phyloP scores from a whole-genome alignment of 2,888 invertebrate genomes.

The Azorinus chamasolen region DNA sequence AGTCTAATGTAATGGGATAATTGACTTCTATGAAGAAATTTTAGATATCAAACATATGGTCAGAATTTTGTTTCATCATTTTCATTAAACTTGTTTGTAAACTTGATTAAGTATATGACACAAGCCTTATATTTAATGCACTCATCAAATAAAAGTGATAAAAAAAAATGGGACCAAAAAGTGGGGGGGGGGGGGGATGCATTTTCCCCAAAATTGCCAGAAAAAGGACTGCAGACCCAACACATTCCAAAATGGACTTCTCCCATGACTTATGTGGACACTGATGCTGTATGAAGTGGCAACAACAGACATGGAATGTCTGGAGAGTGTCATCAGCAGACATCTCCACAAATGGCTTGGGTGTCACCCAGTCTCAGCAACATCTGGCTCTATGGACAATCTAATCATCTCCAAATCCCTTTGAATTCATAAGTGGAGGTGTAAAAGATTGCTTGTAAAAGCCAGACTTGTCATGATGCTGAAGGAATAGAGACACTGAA shows the following conservation, averaged over 20 bases:
- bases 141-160: too few species aligned
- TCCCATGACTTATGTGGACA: constrained; percentile 27
- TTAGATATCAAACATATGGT: too few species aligned
- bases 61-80: too few species aligned
- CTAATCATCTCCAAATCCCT: constrained; percentile 17
- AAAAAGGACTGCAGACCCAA: constrained; percentile 24
- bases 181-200: too few species aligned
- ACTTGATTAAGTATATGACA: too few species aligned
- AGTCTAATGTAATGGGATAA: too few species aligned
- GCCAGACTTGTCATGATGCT: constrained; percentile 30
- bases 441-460: constrained; percentile 31
- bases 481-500: constrained; percentile 25
- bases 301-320: constrained; percentile 15
- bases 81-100: too few species aligned
- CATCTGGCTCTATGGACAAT: constrained; percentile 13
- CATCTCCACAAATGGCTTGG: constrained; percentile 29
- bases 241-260: constrained; percentile 15
- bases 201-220: too few species aligned
- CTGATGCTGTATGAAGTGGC: constrained; percentile 39
- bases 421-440: constrained; percentile 38
- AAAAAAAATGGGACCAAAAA: too few species aligned
- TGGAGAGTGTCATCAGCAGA: constrained; percentile 24
- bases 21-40: too few species aligned
- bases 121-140: too few species aligned
- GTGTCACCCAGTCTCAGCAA: constrained; percentile 25